Evolutionary conservation across 2,797 vertebrate genomes (phyloP).

Genomic region (Lates japonicus): DNA sequence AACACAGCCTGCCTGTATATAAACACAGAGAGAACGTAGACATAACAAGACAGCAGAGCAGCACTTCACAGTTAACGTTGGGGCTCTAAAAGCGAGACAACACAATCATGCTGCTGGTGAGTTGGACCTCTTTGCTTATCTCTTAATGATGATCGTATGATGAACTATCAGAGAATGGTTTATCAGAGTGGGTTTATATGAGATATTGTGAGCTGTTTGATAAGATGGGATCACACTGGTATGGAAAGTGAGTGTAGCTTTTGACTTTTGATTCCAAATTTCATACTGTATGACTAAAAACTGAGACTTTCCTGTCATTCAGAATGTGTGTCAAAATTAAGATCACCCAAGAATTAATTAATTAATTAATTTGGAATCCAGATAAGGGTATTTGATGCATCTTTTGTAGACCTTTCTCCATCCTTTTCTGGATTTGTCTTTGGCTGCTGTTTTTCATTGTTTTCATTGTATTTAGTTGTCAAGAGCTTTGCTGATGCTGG

Average conservation of each 20-base stretch:
- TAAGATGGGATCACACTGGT: no score
- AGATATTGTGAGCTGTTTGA: not conserved
- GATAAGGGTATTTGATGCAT: not conserved
- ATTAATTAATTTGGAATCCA: not conserved
- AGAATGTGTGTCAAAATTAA: not conserved
- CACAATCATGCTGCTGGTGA: constrained; percentile 68
- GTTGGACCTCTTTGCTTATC: constrained; percentile 10
- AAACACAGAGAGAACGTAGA: constrained; percentile 37
- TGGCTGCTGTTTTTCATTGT: not conserved
- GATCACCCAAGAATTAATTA: not conserved
- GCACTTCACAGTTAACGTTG: not conserved
- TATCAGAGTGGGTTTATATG: not conserved
- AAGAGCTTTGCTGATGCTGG: constrained; percentile 65
- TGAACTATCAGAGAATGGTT: not conserved
- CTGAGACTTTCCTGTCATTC: not conserved
- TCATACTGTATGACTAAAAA: not conserved
- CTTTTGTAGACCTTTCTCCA: constrained; percentile 1
- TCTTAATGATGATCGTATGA: rapidly evolving
- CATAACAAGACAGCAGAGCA: constrained; percentile 1
- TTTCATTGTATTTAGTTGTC: constrained; percentile 52
- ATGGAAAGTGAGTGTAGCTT: not conserved
- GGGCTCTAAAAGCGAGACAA: constrained; percentile 10
- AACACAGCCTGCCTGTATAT: constrained; percentile 33
- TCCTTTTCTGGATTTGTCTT: not conserved
- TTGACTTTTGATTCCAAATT: not conserved